Evolutionary conservation across 2,888 invertebrate genomes (phyloP), one percentile per base, ranked within the genome.

Genomic region (Rhogogaster chlorosoma): DNA sequence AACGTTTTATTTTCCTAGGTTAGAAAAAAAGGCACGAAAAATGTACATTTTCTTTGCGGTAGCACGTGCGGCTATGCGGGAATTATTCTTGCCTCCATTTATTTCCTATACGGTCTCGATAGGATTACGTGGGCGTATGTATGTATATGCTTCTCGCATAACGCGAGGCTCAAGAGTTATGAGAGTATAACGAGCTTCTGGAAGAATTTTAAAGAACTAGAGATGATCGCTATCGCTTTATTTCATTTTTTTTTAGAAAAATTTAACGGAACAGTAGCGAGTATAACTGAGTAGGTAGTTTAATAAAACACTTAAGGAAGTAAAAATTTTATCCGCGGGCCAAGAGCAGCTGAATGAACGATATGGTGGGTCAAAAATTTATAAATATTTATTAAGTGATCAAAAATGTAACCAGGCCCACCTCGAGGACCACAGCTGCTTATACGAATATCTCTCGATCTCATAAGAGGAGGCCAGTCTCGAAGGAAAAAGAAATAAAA

Each of bases 71-170:
- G 18, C 70, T n/a, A 9, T n/a, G 36, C 7, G 5, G 26, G 32
- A 36, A 29, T 70, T 38, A 49, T n/a, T 49, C 2, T n/a, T n/a
- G 0, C 18, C 49, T 22, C 75, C 18, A 77, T 38, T 77, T 53
- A 32, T 77, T 77, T 77, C 77, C 49, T 77, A 26, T 26, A 12
- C 61, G 18, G 26, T 49, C n/a, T 49, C 49, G 77, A 77, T 49
- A 77, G 77, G 77, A 77, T 77, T 77, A 77, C 77, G 77, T 77
- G 77, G 77, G 77, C 53, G 77, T 53, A 32, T 32, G 10, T 67
- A 67, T 53, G 29, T 32, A 22, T 67, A 67, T 53, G 29, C 49
- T 77, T 32, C 45, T 18, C 45, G 45, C 26, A 77, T 49, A 77
- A 53, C 49, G 15, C 77, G 5, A 29, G 77, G 53, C 77, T 9